phyloP scores from a whole-genome alignment of 1,140 invertebrate genomes.

The Macrocentrus cingulum region DNA sequence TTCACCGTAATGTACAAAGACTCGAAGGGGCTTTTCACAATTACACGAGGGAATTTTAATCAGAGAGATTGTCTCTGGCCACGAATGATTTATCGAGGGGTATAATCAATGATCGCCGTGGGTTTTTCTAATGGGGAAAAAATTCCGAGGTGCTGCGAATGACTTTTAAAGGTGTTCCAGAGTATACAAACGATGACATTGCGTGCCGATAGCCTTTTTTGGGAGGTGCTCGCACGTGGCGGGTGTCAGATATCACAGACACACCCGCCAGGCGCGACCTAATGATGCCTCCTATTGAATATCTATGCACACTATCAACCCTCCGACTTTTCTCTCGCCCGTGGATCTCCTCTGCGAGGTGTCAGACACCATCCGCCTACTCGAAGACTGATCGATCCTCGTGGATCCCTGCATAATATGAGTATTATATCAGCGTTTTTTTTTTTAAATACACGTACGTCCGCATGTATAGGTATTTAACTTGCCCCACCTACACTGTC shows the following conservation, averaged over 20 bases:
- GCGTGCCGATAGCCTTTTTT: no score
- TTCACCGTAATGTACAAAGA: constrained; percentile 7
- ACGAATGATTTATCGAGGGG: no score
- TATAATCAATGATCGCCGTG: no score
- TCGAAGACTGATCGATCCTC: constrained; percentile 50
- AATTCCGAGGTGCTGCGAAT: no score
- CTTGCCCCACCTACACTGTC: neutral
- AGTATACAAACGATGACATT: no score
- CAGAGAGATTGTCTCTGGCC: no score
- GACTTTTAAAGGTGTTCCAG: no score
- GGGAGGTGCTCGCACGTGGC: constrained; percentile 45
- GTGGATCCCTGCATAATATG: constrained; percentile 49
- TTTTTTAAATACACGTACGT: constrained; percentile 17
- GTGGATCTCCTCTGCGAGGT: constrained; percentile 4
- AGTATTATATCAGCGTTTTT: constrained; percentile 26
- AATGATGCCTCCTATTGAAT: constrained; percentile 57
- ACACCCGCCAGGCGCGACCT: constrained; percentile 34
- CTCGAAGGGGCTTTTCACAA: neutral
- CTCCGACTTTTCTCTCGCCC: constrained; percentile 18
- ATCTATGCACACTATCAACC: constrained; percentile 43
- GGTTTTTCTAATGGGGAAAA: no score
- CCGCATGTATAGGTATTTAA: neutral
- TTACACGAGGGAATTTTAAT: no score
- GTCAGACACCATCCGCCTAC: constrained; percentile 43
- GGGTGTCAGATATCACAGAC: constrained; percentile 52